Conservation (phyloP, 2,113 vertebrate genomes). For the Vombatus ursinus region DNA sequence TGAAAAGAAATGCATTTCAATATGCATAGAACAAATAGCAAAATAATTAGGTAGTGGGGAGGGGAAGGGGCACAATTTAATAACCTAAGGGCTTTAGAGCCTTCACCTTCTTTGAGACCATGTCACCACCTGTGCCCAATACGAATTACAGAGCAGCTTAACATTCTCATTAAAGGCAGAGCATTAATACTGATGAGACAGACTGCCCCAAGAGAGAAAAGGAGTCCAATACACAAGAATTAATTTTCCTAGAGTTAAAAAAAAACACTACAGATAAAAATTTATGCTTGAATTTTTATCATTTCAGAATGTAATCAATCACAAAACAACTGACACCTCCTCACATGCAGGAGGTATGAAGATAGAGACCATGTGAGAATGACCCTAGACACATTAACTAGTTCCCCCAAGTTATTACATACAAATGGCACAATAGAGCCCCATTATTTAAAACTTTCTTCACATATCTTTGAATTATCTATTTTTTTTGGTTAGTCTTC, state of each 20-base stretch:
- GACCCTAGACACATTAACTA: neutral
- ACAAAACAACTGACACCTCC: neutral
- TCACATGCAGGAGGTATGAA: neutral
- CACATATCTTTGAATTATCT: neutral
- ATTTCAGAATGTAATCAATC: neutral
- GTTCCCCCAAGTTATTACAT: neutral
- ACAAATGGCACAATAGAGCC: neutral
- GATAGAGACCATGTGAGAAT: neutral
- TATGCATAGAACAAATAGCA: constrained; percentile 65
- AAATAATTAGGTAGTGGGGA: constrained; percentile 73
- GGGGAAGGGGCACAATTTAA: constrained; percentile 64
- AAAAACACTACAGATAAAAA: constrained; percentile 4
- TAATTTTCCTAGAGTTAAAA: constrained; percentile 64
- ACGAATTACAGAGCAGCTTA: constrained; percentile 68
- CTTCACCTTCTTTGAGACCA: constrained; percentile 67
- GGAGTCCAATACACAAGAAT: constrained; percentile 61
- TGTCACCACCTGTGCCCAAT: constrained; percentile 70
- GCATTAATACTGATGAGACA: constrained; percentile 77
- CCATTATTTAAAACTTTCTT: neutral
- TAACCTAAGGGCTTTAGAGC: constrained; percentile 73
- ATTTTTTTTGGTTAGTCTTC: neutral
- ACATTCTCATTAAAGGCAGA: constrained; percentile 64
- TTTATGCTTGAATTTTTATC: neutral
- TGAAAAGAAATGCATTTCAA: constrained; percentile 62
- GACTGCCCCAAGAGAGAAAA: constrained; percentile 57